These are phyloP conservation scores for Sebastiscus tertius DNA, from an alignment of 2,797 vertebrate species.

Conservation along the genomic window DNA sequence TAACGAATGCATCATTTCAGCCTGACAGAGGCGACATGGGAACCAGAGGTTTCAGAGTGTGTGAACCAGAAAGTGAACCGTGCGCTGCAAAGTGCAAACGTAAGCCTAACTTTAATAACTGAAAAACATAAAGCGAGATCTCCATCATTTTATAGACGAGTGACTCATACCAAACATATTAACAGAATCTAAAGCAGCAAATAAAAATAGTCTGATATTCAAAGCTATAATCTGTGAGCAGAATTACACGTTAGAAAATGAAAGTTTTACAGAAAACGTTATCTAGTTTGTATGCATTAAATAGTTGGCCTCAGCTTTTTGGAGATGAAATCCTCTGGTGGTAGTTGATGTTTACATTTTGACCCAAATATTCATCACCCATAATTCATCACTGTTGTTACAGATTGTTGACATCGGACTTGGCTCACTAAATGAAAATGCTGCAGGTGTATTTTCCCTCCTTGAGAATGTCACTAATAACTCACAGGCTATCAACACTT, in stretches of 20 bases:
- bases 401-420: constrained; percentile 71
- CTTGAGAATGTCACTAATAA: constrained; percentile 40
- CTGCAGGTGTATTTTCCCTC: background rate
- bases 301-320: background rate
- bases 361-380: background rate
- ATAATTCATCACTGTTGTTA: constrained; percentile 16
- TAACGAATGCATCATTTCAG: background rate
- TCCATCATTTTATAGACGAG: background rate
- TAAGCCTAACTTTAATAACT: constrained; percentile 25
- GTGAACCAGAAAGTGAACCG: constrained; percentile 13
- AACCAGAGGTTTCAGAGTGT: background rate
- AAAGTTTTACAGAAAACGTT: background rate
- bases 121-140: background rate
- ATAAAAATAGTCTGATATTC: background rate
- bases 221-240: background rate
- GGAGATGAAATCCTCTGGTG: background rate
- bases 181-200: background rate
- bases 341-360: background rate
- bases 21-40: accelerated
- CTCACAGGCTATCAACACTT: background rate
- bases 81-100: constrained; percentile 17
- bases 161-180: background rate
- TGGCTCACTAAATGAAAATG: constrained; percentile 28
- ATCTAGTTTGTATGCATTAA: background rate
- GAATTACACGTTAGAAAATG: background rate